A percentile compares a stretch with the other conserved stretches of the same genome.
These are phyloP conservation scores for Salvator merianae DNA, from an alignment of 2,113 vertebrate species.

Conservation along the genomic window DNA sequence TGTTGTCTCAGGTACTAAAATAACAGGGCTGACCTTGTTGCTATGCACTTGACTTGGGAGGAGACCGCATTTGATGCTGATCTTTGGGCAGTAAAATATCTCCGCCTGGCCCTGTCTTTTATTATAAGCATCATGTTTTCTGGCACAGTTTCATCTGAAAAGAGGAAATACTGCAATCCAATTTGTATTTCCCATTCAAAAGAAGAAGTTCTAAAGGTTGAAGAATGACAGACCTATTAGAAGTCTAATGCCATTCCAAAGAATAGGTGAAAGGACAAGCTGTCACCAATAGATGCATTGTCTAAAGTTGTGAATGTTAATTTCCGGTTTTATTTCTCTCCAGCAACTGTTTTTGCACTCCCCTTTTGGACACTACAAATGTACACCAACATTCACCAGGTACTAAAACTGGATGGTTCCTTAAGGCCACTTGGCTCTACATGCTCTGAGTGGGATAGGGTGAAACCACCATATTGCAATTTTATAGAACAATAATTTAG, in stretches of 20 bases:
- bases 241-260: background rate
- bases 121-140: background rate
- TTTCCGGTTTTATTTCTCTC: background rate
- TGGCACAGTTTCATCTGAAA: background rate
- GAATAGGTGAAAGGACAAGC: background rate
- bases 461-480: background rate
- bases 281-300: background rate
- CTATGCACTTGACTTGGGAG: background rate
- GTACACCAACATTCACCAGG: background rate
- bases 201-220: background rate
- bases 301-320: background rate
- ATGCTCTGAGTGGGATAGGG: background rate
- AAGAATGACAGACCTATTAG: background rate
- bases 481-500: slow-evolving; percentile 13
- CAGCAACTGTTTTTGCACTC: background rate
- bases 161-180: background rate
- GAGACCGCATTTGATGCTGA: background rate
- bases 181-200: background rate
- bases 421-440: background rate
- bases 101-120: background rate
- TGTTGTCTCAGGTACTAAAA: background rate
- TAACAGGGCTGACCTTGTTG: background rate
- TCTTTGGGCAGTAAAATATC: background rate
- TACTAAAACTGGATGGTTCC: background rate
- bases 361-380: background rate